Evolutionary conservation across 2,113 vertebrate genomes (phyloP).

Genomic region (Trogon surrucura): DNA sequence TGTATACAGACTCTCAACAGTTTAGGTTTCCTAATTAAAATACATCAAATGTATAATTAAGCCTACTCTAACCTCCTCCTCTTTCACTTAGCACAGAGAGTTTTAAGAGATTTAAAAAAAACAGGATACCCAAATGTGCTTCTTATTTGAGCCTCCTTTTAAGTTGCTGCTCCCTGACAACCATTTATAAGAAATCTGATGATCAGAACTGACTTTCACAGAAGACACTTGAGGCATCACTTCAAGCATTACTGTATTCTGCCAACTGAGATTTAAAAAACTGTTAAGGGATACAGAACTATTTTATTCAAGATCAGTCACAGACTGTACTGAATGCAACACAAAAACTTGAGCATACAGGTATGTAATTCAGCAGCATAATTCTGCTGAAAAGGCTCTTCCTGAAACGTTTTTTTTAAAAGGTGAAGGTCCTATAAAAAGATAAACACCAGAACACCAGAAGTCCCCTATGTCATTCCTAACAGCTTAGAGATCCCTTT

Average conservation of each 20-base stretch:
- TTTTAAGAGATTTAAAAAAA: neutral
- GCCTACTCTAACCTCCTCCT: neutral
- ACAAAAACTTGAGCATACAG: neutral
- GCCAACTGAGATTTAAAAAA: neutral
- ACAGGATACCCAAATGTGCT: neutral
- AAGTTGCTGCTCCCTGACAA: neutral
- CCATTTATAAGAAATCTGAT: neutral
- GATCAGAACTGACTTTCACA: neutral
- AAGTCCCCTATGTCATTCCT: neutral
- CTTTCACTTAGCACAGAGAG: neutral
- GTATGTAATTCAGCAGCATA: neutral
- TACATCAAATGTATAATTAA: neutral
- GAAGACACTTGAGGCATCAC: neutral
- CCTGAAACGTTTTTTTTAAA: neutral
- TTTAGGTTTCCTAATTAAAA: constrained; percentile 6
- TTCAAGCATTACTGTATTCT: neutral
- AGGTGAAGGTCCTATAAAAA: neutral
- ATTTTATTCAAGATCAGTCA: neutral
- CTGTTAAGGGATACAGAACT: neutral
- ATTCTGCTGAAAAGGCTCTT: neutral
- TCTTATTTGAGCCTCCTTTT: neutral
- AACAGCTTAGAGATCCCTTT: neutral
- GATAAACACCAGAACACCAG: rapidly evolving
- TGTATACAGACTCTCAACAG: neutral
- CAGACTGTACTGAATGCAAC: neutral